phyloP scores from a whole-genome alignment of 2,797 vertebrate species.

The Meriones psammophilus region DNA sequence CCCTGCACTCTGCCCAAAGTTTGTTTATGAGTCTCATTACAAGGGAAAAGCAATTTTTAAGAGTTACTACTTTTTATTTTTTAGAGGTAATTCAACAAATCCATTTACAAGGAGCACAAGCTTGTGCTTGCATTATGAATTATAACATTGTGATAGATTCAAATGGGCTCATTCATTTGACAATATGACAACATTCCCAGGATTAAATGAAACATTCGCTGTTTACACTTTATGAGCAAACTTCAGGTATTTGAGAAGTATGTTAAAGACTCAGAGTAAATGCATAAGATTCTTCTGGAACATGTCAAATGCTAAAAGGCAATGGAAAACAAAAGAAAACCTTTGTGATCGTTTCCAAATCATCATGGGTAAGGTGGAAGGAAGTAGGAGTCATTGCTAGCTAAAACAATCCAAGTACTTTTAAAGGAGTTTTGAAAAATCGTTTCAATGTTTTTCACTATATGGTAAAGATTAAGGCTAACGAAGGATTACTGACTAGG shows the following conservation, averaged over 20 bases:
- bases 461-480: background rate
- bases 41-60: constrained; percentile 16
- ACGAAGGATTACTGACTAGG: constrained; percentile 11
- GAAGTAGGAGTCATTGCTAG: background rate
- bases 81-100: constrained; percentile 56
- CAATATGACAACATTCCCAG: background rate
- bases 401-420: constrained; percentile 41
- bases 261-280: background rate
- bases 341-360: constrained; percentile 3
- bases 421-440: constrained; percentile 34
- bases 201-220: background rate
- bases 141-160: background rate
- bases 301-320: background rate
- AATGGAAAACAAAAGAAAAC: background rate
- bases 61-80: constrained; percentile 29
- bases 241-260: background rate
- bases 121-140: background rate
- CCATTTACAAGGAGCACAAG: background rate
- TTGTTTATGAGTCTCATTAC: background rate
- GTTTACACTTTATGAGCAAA: background rate
- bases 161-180: background rate
- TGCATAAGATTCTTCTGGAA: background rate
- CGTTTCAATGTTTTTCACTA: constrained; percentile 3
- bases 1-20: too few relatives aligned
- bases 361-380: background rate